Evolutionary conservation across 1,140 invertebrate species (phyloP).

Genomic region (Eriocheir sinensis): DNA sequence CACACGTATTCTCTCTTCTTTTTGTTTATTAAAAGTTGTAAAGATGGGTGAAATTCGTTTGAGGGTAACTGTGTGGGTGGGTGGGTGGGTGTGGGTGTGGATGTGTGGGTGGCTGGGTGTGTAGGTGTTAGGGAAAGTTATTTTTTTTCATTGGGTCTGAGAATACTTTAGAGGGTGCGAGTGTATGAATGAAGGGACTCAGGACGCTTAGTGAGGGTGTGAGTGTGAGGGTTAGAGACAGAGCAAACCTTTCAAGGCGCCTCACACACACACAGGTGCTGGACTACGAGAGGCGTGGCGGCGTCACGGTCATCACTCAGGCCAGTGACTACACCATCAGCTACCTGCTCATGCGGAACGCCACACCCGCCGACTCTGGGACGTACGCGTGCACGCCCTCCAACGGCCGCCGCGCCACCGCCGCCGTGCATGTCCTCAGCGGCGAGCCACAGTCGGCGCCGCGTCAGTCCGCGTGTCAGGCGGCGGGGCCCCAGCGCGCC

Average conservation of each 20-base stretch:
- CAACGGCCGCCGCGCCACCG: conserved; percentile 92
- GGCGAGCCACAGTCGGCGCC: conserved; percentile 84
- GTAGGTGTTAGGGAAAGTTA: conserved; percentile 4
- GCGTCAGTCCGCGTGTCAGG: not conserved
- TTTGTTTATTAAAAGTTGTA: not conserved
- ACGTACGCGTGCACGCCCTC: conserved; percentile 93
- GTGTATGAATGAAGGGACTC: no score
- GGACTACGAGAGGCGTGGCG: conserved; percentile 83
- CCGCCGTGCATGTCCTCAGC: conserved; percentile 94
- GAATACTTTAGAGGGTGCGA: no score
- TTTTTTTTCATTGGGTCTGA: not conserved
- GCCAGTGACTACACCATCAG: conserved; percentile 94
- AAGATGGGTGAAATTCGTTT: not conserved
- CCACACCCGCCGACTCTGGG: conserved; percentile 91
- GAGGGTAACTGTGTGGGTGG: not conserved
- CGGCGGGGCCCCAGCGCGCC: not conserved
- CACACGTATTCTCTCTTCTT: not conserved
- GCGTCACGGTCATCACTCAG: conserved; percentile 94
- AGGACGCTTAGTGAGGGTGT: no score
- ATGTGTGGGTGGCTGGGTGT: conserved; percentile 46
- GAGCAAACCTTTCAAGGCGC: not conserved
- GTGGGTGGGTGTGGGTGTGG: not conserved
- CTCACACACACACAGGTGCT: conserved; percentile 79
- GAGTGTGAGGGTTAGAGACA: not conserved
- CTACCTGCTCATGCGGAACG: conserved; percentile 93